These are phyloP conservation scores for Brachystomella parvula DNA, from an alignment of 1,140 invertebrate genomes.

Conservation along the genomic window DNA sequence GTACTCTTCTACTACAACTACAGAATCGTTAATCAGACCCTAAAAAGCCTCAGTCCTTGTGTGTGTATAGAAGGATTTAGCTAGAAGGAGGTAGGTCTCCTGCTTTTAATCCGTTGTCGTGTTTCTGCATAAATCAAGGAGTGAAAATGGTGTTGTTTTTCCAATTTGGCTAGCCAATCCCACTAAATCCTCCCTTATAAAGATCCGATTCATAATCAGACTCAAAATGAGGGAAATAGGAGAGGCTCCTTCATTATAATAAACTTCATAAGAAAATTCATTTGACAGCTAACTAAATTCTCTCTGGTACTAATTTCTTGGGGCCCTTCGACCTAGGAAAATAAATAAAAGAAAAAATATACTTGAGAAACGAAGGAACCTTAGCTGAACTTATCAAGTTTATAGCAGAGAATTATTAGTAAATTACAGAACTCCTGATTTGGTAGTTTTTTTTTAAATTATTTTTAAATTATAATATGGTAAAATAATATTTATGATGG, in stretches of 20 bases:
- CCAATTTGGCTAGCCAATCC: neutral
- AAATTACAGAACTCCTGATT: too few species aligned
- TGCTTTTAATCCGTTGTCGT: constrained; percentile 28
- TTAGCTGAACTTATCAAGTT: too few species aligned
- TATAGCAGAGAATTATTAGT: too few species aligned
- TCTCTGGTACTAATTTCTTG: constrained; percentile 1
- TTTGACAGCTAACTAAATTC: neutral
- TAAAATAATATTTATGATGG: too few species aligned
- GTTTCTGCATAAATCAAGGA: constrained; percentile 33
- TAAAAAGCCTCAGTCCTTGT: neutral
- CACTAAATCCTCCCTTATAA: neutral
- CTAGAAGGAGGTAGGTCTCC: neutral
- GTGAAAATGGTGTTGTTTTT: constrained; percentile 16
- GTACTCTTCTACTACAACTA: neutral
- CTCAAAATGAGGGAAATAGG: neutral
- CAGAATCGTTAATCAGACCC: constrained; percentile 1
- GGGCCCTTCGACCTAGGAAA: neutral
- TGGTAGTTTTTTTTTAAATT: too few species aligned
- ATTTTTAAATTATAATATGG: too few species aligned
- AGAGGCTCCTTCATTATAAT: neutral
- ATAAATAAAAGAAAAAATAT: too few species aligned
- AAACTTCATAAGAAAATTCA: neutral
- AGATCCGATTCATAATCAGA: neutral
- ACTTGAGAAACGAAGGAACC: too few species aligned
- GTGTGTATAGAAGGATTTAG: neutral